These are phyloP conservation scores for Bicyclus anynana DNA, from an alignment of 1,140 invertebrate species.

Conservation along the genomic window DNA sequence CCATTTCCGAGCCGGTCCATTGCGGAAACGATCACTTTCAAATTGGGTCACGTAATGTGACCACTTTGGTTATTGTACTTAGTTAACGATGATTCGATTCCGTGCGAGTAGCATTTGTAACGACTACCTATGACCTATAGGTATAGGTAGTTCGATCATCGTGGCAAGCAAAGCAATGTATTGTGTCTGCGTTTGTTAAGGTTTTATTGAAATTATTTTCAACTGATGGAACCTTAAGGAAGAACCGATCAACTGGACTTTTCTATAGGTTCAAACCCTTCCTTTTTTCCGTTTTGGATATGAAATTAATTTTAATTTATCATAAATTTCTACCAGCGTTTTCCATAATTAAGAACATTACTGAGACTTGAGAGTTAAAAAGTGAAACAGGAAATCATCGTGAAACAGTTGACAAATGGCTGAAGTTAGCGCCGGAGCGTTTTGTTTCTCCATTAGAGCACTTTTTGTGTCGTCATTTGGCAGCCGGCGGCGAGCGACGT, in stretches of 20 bases:
- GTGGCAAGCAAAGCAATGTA: too few relatives aligned
- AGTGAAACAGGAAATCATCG: background rate
- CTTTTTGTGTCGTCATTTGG: background rate
- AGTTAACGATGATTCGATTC: background rate
- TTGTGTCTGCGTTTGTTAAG: too few relatives aligned
- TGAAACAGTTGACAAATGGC: background rate
- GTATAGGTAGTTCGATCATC: too few relatives aligned
- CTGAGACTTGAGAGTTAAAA: background rate
- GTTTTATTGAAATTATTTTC: too few relatives aligned
- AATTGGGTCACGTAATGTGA: background rate
- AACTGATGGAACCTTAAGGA: too few relatives aligned
- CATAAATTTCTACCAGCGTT: too few relatives aligned
- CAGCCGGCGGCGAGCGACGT: background rate
- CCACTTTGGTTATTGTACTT: background rate
- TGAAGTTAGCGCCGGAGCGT: background rate
- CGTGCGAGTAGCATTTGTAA: background rate
- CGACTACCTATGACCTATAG: too few relatives aligned
- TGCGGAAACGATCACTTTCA: background rate
- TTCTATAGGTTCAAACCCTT: too few relatives aligned
- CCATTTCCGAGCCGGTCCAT: background rate
- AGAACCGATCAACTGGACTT: too few relatives aligned
- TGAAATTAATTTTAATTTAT: too few relatives aligned
- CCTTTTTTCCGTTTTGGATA: too few relatives aligned
- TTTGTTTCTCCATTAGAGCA: background rate
- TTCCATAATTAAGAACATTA: too few relatives aligned